Evolutionary conservation across 1,140 invertebrate genomes (phyloP), one percentile per base, ranked within the genome.

Genomic region (Lordiphosa mommai): DNA sequence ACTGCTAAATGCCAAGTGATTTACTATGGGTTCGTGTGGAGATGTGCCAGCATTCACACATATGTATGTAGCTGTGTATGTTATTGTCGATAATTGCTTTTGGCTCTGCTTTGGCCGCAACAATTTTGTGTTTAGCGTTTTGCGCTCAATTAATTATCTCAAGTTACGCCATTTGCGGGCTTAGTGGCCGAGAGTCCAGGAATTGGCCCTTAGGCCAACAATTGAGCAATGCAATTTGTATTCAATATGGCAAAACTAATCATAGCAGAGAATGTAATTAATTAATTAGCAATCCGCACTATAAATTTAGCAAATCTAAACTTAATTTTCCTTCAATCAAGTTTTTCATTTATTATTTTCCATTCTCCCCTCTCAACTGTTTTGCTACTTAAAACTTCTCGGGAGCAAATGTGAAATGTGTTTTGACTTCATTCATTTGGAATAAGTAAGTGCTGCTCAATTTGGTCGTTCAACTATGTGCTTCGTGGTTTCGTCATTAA

Each of bases 121-220:
- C 60, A 66, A 64, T 74, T 52, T 80, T 70, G 61, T 80, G 76
- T 80, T 82, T 82, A 71, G 76, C n/a, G n/a, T 63, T 82, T 80
- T 60, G 76, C 76, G 71, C 76, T 82, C 76, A 80, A 80, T 80
- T 80, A 82, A 80, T 80, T 80, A 80, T 82, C 70, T 82, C 71
- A 80, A 80, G 70, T 80, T 82, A 48, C 47, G 53, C 76, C 76
- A 76, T 80, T 82, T 82, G 50, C 48, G 65, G 57, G 67, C 71
- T 74, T 71, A 82, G 49, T 46, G 32, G 64, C 13, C 43, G 27
- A 6, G 8, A 14, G n/a, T 10, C 9, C 13, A 9, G 17, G 47
- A 41, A 67, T 66, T 58, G 53, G 53, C 46, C 53, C 3, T 14
- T 16, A 27, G 61, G 64, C 52, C 52, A 49, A 17, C 16, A 43